A percentile compares a stretch with the other conserved stretches of the same genome.
These are phyloP conservation scores for Mus minutoides DNA, from an alignment of 2,797 vertebrate genomes.

Conservation along the genomic window DNA sequence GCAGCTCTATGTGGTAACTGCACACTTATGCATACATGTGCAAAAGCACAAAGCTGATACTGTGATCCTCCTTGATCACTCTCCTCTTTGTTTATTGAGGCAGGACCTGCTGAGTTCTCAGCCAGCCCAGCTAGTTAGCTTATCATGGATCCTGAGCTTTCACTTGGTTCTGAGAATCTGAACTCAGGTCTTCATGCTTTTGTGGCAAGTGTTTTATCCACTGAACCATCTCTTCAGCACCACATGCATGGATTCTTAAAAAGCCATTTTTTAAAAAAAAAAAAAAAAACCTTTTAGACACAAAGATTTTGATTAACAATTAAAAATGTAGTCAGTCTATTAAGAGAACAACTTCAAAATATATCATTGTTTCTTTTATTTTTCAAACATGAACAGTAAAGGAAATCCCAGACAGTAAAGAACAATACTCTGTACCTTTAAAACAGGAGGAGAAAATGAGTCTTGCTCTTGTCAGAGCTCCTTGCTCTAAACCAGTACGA, in stretches of 20 bases:
- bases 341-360: slow-evolving; percentile 1
- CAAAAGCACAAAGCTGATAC: background rate
- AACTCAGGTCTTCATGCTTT: background rate
- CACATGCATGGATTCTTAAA: slow-evolving; percentile 5
- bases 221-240: background rate
- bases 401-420: slow-evolving; percentile 28
- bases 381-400: background rate
- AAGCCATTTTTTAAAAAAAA: no score
- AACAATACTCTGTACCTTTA: slow-evolving; percentile 55
- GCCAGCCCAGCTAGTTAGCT: background rate
- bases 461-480: background rate
- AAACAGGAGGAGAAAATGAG: slow-evolving; percentile 47
- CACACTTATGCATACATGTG: background rate
- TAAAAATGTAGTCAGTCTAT: background rate
- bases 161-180: background rate
- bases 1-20: background rate
- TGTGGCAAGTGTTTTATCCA: background rate
- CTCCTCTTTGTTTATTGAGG: background rate
- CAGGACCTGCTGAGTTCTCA: background rate
- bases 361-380: background rate
- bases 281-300: slow-evolving; percentile 9
- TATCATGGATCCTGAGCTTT: background rate
- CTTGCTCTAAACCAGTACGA: slow-evolving; percentile 43
- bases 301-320: background rate
- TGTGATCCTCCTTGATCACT: background rate